phyloP scores from a whole-genome alignment of 2,888 invertebrate genomes.

The Acrobasis consociella region DNA sequence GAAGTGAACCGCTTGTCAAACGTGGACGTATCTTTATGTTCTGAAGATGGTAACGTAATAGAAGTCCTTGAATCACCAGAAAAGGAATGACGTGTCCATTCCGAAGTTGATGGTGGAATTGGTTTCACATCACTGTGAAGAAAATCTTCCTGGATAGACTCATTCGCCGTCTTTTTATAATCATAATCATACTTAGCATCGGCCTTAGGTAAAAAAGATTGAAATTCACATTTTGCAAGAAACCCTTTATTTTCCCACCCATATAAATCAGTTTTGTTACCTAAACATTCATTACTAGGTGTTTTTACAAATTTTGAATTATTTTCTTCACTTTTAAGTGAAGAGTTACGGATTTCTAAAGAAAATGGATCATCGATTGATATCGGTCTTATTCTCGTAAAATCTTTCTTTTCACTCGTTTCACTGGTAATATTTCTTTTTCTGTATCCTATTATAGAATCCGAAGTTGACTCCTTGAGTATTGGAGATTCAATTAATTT shows the following conservation, averaged over 20 bases:
- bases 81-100: slow-evolving; percentile 65
- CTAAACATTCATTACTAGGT: slow-evolving; percentile 68
- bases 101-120: slow-evolving; percentile 42
- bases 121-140: slow-evolving; percentile 47
- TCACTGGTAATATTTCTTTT: slow-evolving; percentile 54
- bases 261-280: slow-evolving; percentile 74
- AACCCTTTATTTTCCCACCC: slow-evolving; percentile 82
- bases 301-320: slow-evolving; percentile 59
- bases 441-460: slow-evolving; percentile 70
- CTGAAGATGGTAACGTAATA: slow-evolving; percentile 61
- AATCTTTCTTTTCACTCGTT: slow-evolving; percentile 56
- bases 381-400: slow-evolving; percentile 68
- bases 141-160: slow-evolving; percentile 43
- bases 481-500: slow-evolving; percentile 62
- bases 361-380: slow-evolving; percentile 77
- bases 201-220: slow-evolving; percentile 48
- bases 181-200: slow-evolving; percentile 48
- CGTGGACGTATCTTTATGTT: slow-evolving; percentile 58
- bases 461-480: slow-evolving; percentile 74
- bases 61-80: slow-evolving; percentile 68
- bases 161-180: slow-evolving; percentile 48
- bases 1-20: slow-evolving; percentile 60
- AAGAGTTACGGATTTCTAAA: slow-evolving; percentile 56
- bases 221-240: slow-evolving; percentile 64
- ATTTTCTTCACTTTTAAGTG: slow-evolving; percentile 48